phyloP scores from a whole-genome alignment of 2,888 invertebrate species.

The Orchesellides sinensis region DNA sequence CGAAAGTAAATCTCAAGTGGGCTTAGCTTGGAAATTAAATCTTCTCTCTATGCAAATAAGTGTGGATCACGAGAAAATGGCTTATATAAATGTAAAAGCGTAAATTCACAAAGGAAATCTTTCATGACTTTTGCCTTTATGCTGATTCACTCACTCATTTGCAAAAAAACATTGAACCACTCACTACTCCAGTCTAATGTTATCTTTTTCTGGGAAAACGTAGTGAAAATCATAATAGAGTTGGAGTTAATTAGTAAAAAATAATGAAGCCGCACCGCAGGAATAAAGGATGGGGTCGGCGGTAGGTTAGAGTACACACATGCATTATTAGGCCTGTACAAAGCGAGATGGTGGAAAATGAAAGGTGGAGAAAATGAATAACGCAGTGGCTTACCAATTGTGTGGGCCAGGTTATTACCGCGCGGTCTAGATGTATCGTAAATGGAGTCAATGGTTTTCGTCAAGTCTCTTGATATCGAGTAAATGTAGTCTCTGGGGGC shows the following conservation, averaged over 20 bases:
- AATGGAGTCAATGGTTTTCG: slow-evolving; percentile 75
- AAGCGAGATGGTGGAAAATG: not conserved
- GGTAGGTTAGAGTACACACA: slow-evolving; percentile 48
- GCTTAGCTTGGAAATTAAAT: slow-evolving; percentile 70
- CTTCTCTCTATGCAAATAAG: slow-evolving; percentile 70
- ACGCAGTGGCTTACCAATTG: slow-evolving; percentile 70
- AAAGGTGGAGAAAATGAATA: not conserved
- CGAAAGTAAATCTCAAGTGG: slow-evolving; percentile 66
- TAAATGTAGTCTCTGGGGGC: slow-evolving; percentile 75
- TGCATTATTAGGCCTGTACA: not conserved
- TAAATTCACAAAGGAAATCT: slow-evolving; percentile 63
- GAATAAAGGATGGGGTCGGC: slow-evolving; percentile 54
- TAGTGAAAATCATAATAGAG: slow-evolving; percentile 33
- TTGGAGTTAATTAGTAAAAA: slow-evolving; percentile 67
- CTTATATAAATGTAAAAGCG: slow-evolving; percentile 55
- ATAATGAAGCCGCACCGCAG: slow-evolving; percentile 63
- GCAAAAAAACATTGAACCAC: slow-evolving; percentile 33
- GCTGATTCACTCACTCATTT: slow-evolving; percentile 53
- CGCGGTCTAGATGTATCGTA: slow-evolving; percentile 75
- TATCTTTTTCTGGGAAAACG: not conserved
- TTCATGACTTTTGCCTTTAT: slow-evolving; percentile 56
- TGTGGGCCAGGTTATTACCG: slow-evolving; percentile 74
- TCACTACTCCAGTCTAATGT: not conserved
- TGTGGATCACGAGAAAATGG: slow-evolving; percentile 55
- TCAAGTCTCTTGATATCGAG: slow-evolving; percentile 75